Evolutionary conservation across 1,140 invertebrate species (phyloP), one percentile per base, ranked within the genome.

Genomic region (Eubasilissa regina): DNA sequence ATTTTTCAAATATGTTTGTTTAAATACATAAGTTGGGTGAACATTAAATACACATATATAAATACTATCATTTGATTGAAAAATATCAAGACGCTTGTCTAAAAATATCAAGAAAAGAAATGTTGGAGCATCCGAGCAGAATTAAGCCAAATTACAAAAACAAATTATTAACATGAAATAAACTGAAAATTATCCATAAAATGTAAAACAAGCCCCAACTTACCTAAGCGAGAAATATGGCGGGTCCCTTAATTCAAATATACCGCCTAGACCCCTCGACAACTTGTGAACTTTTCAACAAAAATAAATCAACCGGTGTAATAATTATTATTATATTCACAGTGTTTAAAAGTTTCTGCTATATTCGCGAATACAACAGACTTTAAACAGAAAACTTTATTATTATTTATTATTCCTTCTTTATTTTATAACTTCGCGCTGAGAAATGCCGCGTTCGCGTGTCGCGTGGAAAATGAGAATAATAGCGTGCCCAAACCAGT

Each of bases 141-240:
- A 35, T 35, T 35, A 3, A 35, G 25, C 25, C 25, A 6, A 35
- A 35, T 35, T 35, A 35, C 25, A 6, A 35, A 35, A 35, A 35
- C 25, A 35, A 35, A 35, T 35, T 35, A 35, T 35, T 51, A 13
- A 13, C n/a, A 51, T 11, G 17, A 21, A 56, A 74, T 44, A 56
- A 74, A 15, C 21, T 9, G 3, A 25, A 44, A 74, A 74, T 56
- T 74, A 48, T 55, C 51, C 10, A 15, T 17, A 44, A 74, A 73
- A 56, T 74, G 51, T 74, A 56, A 74, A 74, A 74, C 70, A 56
- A 21, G 56, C 55, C 55, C 70, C 70, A 74, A 74, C 70, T 74
- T 74, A 74, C 70, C 70, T 74, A 74, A 74, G 25, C 13, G 70
- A 74, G 70, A 74, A 56, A 74, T 74, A 74, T 56, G 70, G 60